Evolutionary conservation across 2,113 vertebrate species (phyloP).

Genomic region (Labrus mixtus): DNA sequence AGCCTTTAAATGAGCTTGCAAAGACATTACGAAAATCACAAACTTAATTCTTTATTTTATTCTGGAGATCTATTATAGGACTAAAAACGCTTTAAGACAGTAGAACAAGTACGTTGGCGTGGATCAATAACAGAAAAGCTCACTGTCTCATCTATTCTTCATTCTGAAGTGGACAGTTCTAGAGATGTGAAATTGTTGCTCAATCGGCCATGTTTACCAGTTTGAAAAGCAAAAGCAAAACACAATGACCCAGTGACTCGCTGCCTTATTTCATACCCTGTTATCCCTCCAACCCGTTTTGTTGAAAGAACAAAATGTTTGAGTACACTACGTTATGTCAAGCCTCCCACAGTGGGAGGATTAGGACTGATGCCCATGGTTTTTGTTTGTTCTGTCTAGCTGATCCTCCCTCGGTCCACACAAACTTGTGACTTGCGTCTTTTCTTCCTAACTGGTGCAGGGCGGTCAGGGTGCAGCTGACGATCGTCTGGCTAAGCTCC

Average conservation of each 20-base stretch:
- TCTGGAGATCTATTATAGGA: too few relatives aligned
- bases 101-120: too few relatives aligned
- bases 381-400: conserved; percentile 6
- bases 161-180: neutral
- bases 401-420: neutral
- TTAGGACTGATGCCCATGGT: neutral
- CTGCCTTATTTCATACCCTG: neutral
- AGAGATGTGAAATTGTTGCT: neutral
- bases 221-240: conserved; percentile 15
- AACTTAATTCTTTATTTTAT: too few relatives aligned
- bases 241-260: neutral
- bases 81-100: too few relatives aligned
- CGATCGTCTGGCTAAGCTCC: neutral
- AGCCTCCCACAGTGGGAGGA: conserved; percentile 1
- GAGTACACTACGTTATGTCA: neutral
- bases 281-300: conserved; percentile 1
- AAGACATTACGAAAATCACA: too few relatives aligned
- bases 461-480: neutral
- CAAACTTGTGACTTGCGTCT: neutral
- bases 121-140: neutral
- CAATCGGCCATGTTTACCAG: conserved; percentile 2
- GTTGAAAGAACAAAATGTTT: conserved; percentile 3
- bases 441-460: neutral
- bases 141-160: neutral
- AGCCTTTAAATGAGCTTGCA: too few relatives aligned